A percentile compares a stretch with the other conserved stretches of the same genome.
phyloP scores from a whole-genome alignment of 1,140 invertebrate genomes.

The Hyposmocoma kahamanoa region DNA sequence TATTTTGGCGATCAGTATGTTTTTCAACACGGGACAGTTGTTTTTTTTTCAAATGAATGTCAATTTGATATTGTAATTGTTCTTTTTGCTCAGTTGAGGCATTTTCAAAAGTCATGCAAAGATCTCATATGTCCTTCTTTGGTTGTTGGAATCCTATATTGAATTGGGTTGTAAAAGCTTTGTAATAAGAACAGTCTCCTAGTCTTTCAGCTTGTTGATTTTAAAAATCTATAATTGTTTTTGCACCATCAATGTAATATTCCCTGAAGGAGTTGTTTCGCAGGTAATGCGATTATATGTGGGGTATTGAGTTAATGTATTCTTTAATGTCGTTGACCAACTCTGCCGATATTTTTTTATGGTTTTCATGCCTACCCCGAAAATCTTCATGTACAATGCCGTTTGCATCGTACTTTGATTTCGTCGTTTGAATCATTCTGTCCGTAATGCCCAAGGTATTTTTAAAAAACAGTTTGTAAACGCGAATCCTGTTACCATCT shows the following conservation, averaged over 20 bases:
- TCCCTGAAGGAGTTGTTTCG: slow-evolving; percentile 25
- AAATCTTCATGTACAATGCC: slow-evolving; percentile 13
- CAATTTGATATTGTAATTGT: slow-evolving; percentile 8
- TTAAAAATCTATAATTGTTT: slow-evolving; percentile 37
- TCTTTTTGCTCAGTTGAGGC: no score
- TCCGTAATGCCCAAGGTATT: slow-evolving; percentile 23
- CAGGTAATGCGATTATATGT: slow-evolving; percentile 40
- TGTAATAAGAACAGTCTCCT: slow-evolving; percentile 33
- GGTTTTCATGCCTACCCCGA: slow-evolving; percentile 7
- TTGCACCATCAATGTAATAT: slow-evolving; percentile 40
- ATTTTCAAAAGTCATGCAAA: slow-evolving; percentile 33
- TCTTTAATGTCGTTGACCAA: slow-evolving; percentile 11
- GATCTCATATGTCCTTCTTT: slow-evolving; percentile 56
- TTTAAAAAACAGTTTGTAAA: slow-evolving; percentile 27
- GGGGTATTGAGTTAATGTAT: slow-evolving; percentile 36
- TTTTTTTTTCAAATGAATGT: slow-evolving; percentile 26
- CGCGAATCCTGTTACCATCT: slow-evolving; percentile 10
- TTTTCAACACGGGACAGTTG: slow-evolving; percentile 15
- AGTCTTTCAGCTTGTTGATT: slow-evolving; percentile 19
- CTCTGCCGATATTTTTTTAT: neutral
- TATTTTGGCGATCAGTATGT: slow-evolving; percentile 28
- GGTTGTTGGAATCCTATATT: slow-evolving; percentile 47
- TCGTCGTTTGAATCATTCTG: slow-evolving; percentile 20
- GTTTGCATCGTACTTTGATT: slow-evolving; percentile 17
- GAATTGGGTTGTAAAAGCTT: slow-evolving; percentile 39